Conservation (phyloP, 2,113 vertebrate species). For the Alethe diademata region DNA sequence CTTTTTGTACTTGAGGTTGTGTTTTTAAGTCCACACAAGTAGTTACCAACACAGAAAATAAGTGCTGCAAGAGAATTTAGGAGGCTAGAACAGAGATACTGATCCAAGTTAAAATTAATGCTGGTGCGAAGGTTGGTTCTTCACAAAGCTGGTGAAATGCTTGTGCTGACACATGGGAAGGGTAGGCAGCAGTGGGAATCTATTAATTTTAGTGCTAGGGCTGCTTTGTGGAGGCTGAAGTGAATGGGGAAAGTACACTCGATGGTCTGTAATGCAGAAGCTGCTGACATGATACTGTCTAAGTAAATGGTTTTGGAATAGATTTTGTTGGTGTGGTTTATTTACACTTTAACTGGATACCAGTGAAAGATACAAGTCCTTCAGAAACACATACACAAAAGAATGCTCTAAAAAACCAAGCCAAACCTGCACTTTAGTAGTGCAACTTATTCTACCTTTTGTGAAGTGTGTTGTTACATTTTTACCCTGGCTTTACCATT, state of each 20-base stretch:
- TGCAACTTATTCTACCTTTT: neutral
- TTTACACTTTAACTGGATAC: neutral
- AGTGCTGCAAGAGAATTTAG: neutral
- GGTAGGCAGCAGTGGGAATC: neutral
- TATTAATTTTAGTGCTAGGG: neutral
- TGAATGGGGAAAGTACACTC: fast-evolving
- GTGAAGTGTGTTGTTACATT: neutral
- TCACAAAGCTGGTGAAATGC: neutral
- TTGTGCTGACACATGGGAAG: fast-evolving
- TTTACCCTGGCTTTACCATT: neutral
- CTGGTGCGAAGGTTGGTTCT: neutral
- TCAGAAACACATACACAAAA: neutral
- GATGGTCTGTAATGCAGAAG: neutral
- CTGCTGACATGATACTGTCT: neutral
- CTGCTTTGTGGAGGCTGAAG: neutral
- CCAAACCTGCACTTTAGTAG: neutral
- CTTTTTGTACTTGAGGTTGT: neutral
- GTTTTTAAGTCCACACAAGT: neutral
- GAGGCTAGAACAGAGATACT: neutral
- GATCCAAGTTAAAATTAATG: neutral
- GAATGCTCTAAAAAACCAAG: neutral
- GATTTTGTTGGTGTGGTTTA: neutral
- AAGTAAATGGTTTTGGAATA: neutral
- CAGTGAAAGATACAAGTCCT: neutral
- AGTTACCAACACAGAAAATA: neutral